Percentiles rank a stretch among this genome's conserved stretches.
Evolutionary conservation across 2,797 vertebrate species (phyloP).

Genomic region (Gouania willdenowi): DNA sequence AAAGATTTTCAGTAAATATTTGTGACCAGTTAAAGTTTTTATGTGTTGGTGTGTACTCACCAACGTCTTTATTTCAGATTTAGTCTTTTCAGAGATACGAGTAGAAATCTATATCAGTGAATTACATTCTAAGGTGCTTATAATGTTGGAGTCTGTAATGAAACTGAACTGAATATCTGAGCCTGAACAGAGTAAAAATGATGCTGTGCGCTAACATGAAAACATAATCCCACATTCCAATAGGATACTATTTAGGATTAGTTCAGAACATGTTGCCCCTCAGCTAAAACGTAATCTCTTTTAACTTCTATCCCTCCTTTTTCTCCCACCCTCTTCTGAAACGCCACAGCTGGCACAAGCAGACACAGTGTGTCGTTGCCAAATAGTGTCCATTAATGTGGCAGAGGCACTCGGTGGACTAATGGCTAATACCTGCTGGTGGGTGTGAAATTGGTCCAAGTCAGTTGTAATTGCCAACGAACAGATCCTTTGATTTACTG

Average conservation of each 20-base stretch:
- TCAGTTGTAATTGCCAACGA: slow-evolving; percentile 43
- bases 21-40: too few species aligned
- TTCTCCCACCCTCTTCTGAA: slow-evolving; percentile 7
- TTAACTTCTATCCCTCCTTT: slow-evolving; percentile 9
- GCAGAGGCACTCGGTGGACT: slow-evolving; percentile 25
- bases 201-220: slow-evolving; percentile 8
- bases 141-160: too few species aligned
- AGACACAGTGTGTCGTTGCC: slow-evolving; percentile 29
- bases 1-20: too few species aligned
- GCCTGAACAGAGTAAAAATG: background rate
- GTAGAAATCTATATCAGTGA: background rate
- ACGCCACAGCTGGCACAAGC: slow-evolving; percentile 41
- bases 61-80: background rate
- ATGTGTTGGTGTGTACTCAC: background rate
- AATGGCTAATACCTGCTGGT: slow-evolving; percentile 39
- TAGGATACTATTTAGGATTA: slow-evolving; percentile 26
- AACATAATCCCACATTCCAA: slow-evolving; percentile 23
- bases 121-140: too few species aligned
- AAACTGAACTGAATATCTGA: background rate
- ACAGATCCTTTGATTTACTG: slow-evolving; percentile 38
- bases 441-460: slow-evolving; percentile 35
- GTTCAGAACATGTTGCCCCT: slow-evolving; percentile 26
- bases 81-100: background rate
- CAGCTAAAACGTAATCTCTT: slow-evolving; percentile 32
- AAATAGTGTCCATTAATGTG: slow-evolving; percentile 44